Base-by-base conservation (phyloP, 2,888 invertebrate genomes). In the Nesidiocoris tenuis region DNA sequence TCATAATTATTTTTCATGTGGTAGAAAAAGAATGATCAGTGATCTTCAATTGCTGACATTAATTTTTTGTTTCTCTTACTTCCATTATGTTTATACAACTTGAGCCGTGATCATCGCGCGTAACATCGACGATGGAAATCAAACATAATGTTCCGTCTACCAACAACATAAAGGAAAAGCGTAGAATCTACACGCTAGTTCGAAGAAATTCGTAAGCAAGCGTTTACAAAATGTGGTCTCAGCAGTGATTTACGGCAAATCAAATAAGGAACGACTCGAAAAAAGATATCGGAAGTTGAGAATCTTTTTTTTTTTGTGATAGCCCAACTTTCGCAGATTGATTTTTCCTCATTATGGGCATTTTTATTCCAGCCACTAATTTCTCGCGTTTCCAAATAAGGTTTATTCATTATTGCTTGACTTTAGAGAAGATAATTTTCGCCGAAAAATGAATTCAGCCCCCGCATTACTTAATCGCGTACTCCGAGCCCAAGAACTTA, bases 1-100 rank as follows among this genome's bases (percentile, higher is more conserved):
- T n/a, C n/a, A n/a, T n/a, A n/a, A n/a, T n/a, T n/a, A n/a, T n/a
- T 39, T 23, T 75, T 75, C 65, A 66, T 75, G 74, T 75, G 65
- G 74, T 75, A 75, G 72, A 72, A 75, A 75, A 70, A 75, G 65
- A 66, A 75, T 66, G 74, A 75, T 75, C 74, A 59, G 61, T 66
- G 74, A 75, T 75, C 74, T 75, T 75, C 74, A 39, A 66, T 66
- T 25, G 74, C 66, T 75, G 74, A 75, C 66, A 39, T 39, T 12
- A 66, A 75, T 22, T 56, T 23, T 59, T 24, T 65, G 56, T 75
- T 75, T 39, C 39, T 39, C 39, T 54, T 21, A 54, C 21, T 61
- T 72, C 61, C 23, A 24, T 74, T 74, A 39, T 39, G 39, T 75
- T 66, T 75, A 75, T 66, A 75, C 74, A 75, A 64, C 74, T 75